Base-by-base conservation (phyloP, 2,113 vertebrate genomes). In the Bubalus kerabau region DNA sequence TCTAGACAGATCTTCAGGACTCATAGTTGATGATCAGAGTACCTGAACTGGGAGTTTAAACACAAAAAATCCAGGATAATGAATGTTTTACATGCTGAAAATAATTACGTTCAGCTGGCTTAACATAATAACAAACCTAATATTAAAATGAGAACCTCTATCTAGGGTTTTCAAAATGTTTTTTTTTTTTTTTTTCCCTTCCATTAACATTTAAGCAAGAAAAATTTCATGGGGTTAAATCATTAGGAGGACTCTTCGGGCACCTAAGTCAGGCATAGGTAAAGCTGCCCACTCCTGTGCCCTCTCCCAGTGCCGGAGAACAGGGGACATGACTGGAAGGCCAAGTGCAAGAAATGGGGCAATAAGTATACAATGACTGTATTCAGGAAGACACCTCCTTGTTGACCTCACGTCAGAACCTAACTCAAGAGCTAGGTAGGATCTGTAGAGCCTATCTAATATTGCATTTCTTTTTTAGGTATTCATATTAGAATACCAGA, bases 311-410 rank as follows among this genome's bases (percentile, higher is more conserved):
- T 98, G 96, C 97, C 97, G 98, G 95, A 97, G 97, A 98, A 98
- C 97, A 97, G 97, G 98, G 98, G 98, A 98, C 98, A 99, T 97
- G 98, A 97, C 97, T 98, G 97, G 98, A 99, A 99, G 99, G 98
- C 98, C 97, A 98, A 95, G 96, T 97, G 97, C 92, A 98, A 98
- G 98, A 98, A 97, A 95, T 71, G 95, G 71, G 13, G 96, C 21
- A 98, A 91, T 98, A 96, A 98, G 98, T 97, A 93, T 80, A 98
- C 96, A 98, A 87, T 97, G 97, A 98, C 95, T 60, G 93, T 98
- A 98, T 98, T 99, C 98, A 98, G 98, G 96, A 96, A 97, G 98
- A 96, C 21, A 97, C 98, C 93, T 98, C 95, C 98, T 98, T 98
- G 98, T 98, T 98, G 97, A 98, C 98, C 95, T 97, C 97, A 9